Base-by-base conservation (phyloP, 2,888 invertebrate genomes). In the Noctua comes region DNA sequence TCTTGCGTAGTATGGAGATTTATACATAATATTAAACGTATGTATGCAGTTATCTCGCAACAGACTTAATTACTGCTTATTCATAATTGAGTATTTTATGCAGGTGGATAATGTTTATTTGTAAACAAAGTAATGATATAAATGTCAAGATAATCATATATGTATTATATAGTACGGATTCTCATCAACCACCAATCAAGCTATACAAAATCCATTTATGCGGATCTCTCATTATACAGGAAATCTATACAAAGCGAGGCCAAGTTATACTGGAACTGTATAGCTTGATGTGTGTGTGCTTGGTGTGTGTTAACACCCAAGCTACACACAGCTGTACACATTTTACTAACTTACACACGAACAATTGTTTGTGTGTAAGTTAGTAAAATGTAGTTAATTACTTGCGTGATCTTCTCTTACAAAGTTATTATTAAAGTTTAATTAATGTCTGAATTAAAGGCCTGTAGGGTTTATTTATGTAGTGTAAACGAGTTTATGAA, bases 121-220 rank as follows among this genome's bases (percentile, higher is more conserved):
- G 69, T 81, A 69, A 81, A 76, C 72, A 76, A 76, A 48, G 72
- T 73, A 59, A 73, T 79, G 64, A 73, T 48, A 70, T 62, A 36
- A 46, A 83, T 76, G 86, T 76, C 70, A 74, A 82, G 68, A 48
- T 85, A 64, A 65, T 64, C 62, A 74, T 66, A 68, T 43, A 74
- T 36, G 36, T 66, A 66, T 57, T 13, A 72, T 64, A 68, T 18
- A 18, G 36, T 40, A 74, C 36, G 24, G 46, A 73, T 73, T 73
- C 57, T 10, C 57, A 62, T 62, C 27, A 64, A 36, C 24, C 6
- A 57, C n/a, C n/a, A 57, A 57, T 57, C n/a, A 57, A 57, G 13
- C 13, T 54, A 24, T 54, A 54, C 3, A 54, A 11, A 54, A 24
- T 4, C 54, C 10, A 11, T n/a, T 54, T n/a, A 11, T 54, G 54